Conservation (phyloP, 1,140 invertebrate genomes). For the Brachionus calyciflorus region DNA sequence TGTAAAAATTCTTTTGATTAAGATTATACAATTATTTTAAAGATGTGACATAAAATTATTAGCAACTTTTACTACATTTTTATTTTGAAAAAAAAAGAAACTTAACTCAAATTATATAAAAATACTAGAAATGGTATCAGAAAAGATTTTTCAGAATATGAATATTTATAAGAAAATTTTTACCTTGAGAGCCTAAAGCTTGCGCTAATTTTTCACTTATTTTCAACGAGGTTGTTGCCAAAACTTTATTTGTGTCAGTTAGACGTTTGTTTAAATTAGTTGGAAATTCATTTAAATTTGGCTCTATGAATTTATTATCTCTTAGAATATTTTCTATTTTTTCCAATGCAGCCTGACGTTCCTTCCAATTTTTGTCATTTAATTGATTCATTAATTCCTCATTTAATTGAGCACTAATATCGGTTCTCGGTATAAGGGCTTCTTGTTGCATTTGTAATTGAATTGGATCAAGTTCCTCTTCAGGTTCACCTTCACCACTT, state of each 20-base stretch:
- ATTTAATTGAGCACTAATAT: constrained; percentile 65
- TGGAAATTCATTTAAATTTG: constrained; percentile 14
- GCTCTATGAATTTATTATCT: constrained; percentile 27
- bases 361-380: constrained; percentile 90
- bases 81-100: too few species aligned
- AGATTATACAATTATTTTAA: too few species aligned
- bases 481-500: constrained; percentile 54
- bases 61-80: too few species aligned
- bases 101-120: too few species aligned
- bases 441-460: constrained; percentile 64
- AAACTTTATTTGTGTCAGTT: constrained; percentile 40
- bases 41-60: too few species aligned
- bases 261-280: constrained; percentile 35
- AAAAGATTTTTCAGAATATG: too few species aligned
- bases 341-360: constrained; percentile 76
- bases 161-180: too few species aligned
- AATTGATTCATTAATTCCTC: constrained; percentile 69
- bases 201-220: constrained; percentile 5
- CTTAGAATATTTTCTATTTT: constrained; percentile 70
- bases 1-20: too few species aligned
- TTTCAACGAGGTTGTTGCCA: constrained; percentile 14
- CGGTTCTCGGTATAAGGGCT: constrained; percentile 69
- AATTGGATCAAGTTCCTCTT: constrained; percentile 51
- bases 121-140: too few species aligned
- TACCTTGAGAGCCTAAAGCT: constrained; percentile 70